Base-by-base conservation (phyloP, 2,113 vertebrate species). In the Otolemur garnettii region DNA sequence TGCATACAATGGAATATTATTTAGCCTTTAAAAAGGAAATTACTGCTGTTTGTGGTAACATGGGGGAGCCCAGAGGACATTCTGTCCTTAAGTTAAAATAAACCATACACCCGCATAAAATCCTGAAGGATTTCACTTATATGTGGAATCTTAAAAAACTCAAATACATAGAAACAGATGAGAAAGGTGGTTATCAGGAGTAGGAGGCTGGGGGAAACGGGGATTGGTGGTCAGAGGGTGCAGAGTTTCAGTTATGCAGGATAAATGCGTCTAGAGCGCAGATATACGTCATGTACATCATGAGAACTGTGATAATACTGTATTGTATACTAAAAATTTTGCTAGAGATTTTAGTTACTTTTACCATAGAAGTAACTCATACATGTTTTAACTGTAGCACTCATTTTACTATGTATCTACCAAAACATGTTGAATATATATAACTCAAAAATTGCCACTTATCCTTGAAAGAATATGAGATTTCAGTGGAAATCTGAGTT, bases 391-490 rank as follows among this genome's bases (percentile, higher is more conserved):
- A 64, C 17, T 82, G 0, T 5, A 57, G 5, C 75, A 68, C 53
- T 64, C n/a, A 33, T 59, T 82, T 66, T 75, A 57, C 7, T 13
- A 33, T 33, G 5, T 53, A 28, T 77, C 21, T 87, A 13, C 86
- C 74, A 81, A 15, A 64, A 4, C 18, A 11, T 55, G 5, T 66
- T 75, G 66, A 57, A 45, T 91, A 57, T n/a, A 35, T 35, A 64
- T 55, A 38, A 33, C 72, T 28, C 50, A 79, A 66, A 30, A 55
- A 79, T 45, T 74, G 45, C 13, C 59, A 8, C 12, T 87, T 13
- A 15, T 9, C 68, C 69, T 35, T 81, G 14, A 77, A 93, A 87
- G 75, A 95, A 95, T 87, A 79, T 57, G 24, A 66, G 28, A 14
- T 85, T 62, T 82, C n/a, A 7, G 66, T 78, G 74, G 91, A 66